These are phyloP conservation scores for Azorinus chamasolen DNA, from an alignment of 2,888 invertebrate species.

Conservation along the genomic window DNA sequence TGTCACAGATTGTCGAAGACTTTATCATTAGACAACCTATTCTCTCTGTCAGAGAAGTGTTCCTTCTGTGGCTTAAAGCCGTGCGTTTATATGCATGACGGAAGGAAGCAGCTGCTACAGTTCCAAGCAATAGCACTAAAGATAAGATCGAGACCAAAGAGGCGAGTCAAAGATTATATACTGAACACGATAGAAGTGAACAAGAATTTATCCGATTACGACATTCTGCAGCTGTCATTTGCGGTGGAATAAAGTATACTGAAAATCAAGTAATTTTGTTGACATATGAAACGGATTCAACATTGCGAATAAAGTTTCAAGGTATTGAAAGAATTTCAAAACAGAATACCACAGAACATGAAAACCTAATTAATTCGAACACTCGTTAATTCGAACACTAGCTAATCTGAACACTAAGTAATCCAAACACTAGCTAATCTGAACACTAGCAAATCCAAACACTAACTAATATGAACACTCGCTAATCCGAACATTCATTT, in stretches of 20 bases:
- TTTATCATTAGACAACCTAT: background rate
- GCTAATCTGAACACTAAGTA: no score
- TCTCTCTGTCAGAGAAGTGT: background rate
- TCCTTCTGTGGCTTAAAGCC: background rate
- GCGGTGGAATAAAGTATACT: constrained; percentile 9
- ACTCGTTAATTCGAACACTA: no score
- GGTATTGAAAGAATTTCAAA: no score
- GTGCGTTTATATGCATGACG: constrained; percentile 5
- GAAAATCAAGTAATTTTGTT: no score
- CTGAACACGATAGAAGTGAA: background rate
- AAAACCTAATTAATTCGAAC: no score
- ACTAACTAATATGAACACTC: no score
- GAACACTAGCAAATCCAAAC: no score
- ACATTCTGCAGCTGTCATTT: constrained; percentile 14
- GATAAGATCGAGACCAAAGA: background rate
- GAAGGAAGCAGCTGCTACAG: background rate
- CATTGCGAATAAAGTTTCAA: no score
- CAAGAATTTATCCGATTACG: background rate
- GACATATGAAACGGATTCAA: no score
- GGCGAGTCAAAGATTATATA: constrained; percentile 9
- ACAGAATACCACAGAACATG: no score
- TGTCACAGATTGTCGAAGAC: background rate
- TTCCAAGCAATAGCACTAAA: background rate
- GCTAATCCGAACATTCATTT: no score
- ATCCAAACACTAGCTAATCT: no score